Base-by-base conservation (phyloP, 2,797 vertebrate species). In the Alectoris magna region DNA sequence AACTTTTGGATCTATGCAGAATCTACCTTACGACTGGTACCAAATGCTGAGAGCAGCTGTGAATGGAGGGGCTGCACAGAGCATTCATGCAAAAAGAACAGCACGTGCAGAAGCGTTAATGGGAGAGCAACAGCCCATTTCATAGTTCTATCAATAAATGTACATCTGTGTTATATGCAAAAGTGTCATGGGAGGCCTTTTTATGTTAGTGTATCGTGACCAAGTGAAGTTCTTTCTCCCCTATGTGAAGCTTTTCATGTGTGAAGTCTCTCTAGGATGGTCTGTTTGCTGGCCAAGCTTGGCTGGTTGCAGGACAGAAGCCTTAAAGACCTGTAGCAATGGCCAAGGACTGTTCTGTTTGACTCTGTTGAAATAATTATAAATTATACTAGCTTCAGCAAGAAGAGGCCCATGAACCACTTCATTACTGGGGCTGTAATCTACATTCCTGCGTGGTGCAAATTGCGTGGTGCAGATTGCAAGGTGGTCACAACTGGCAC, bases 11-110 rank as follows among this genome's bases (percentile, higher is more conserved):
- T 49, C 36, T 44, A 5, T 38, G 10, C 75, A 38, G 14, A 49
- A 48, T 67, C 43, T 34, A 23, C 51, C 4, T 79, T 79, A n/a
- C 1, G 27, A 36, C 16, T 63, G 58, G 27, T 87, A 44, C 59
- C 31, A 74, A 71, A 71, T 29, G 24, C 18, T 0, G 4, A 70
- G 36, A 81, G 56, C 19, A 36, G 49, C 48, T 60, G 39, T 1
- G 2, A 48, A 24, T 0, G 0, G 14, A 16, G 17, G 22, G n/a
- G 36, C 12, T 88, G 39, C 56, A 10, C 5, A 4, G 59, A 0
- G 1, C 53, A 17, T 43, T 88, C 46, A 12, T 21, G 39, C 10
- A 29, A 62, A 70, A 27, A 70, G 11, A 22, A 44, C 51, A 70
- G 22, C 11, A 3, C 2, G 8, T 3, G 6, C 36, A 24, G 10